Evolutionary conservation across 1,140 invertebrate genomes (phyloP), one percentile per base, ranked within the genome.

Genomic region (Bombus polaris): DNA sequence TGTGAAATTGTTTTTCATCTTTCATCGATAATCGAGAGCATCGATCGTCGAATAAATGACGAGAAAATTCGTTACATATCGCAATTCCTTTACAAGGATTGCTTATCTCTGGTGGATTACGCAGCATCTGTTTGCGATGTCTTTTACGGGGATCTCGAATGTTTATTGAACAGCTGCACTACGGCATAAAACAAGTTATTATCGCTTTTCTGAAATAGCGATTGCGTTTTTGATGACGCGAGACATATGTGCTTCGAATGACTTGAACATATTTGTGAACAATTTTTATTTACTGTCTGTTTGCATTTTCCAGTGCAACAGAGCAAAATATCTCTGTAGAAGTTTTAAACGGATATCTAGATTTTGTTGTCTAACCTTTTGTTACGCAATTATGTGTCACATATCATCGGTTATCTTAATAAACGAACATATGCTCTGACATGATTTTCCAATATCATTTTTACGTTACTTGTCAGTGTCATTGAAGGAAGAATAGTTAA

Each of bases 101-200:
- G 10, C 13, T 72, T 81, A 81, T 72, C 47, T 39, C 28, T 28
- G 25, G 25, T 37, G 47, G 47, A 74, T 74, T 74, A 47, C 71
- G 32, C 80, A 82, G 80, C 80, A 65, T 82, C 68, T 81, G 39
- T 82, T 65, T 65, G 39, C 80, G 6, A 65, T 22, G 53, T 42
- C 9, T 81, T 65, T 37, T 10, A 28, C 53, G 12, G 35, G 28
- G 59, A 81, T 81, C 70, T 59, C n/a, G 68, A 15, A 62, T 81
- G 79, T 81, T 81, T 81, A 71, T 68, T 5, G 59, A 81, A 73
- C 68, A 62, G 47, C 32, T 39, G 37, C 25, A 12, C 47, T 37
- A 35, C 32, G 47, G 57, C 10, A 53, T 53, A 47, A 57, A 53
- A 42, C 22, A 25, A 42, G 47, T 72, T n/a, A 42, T 72, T 42